Percentiles rank a stretch among this genome's conserved stretches.
Evolutionary conservation across 2,797 vertebrate species (phyloP).

Genomic region (Nothura maculosa): DNA sequence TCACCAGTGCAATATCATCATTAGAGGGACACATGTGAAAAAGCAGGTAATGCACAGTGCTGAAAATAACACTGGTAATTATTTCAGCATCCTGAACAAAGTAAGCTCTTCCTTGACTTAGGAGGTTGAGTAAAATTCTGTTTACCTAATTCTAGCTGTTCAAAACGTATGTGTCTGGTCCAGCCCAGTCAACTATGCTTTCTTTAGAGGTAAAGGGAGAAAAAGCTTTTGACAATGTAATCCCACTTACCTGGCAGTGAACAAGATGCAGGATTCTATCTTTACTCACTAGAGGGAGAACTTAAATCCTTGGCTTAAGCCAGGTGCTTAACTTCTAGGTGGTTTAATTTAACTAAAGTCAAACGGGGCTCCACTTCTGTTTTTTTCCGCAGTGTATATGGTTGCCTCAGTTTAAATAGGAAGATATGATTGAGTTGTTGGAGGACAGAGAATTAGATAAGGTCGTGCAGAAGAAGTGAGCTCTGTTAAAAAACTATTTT

Average conservation of each 20-base stretch:
- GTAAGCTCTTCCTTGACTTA: neutral
- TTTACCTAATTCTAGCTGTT: neutral
- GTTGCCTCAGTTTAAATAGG: neutral
- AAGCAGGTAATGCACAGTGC: neutral
- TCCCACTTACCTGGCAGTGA: neutral
- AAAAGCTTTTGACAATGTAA: neutral
- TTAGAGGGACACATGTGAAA: neutral
- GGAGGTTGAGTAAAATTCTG: neutral
- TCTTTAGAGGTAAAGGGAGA: neutral
- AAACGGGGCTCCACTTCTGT: neutral
- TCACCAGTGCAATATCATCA: neutral
- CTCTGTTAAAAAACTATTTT: neutral
- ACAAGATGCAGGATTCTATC: neutral
- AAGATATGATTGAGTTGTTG: neutral
- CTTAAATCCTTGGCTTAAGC: neutral
- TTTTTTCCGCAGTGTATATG: neutral
- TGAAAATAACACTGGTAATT: conserved; percentile 3
- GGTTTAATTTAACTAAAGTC: neutral
- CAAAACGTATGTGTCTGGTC: neutral
- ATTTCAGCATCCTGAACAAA: conserved; percentile 6
- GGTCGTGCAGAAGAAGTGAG: neutral
- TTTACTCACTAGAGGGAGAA: neutral
- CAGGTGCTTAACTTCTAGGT: neutral
- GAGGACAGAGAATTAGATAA: neutral
- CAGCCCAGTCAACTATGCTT: neutral